A percentile compares a stretch with the other conserved stretches of the same genome.
phyloP scores from a whole-genome alignment of 2,888 invertebrate genomes.

The Cataglyphis altisquamis region DNA sequence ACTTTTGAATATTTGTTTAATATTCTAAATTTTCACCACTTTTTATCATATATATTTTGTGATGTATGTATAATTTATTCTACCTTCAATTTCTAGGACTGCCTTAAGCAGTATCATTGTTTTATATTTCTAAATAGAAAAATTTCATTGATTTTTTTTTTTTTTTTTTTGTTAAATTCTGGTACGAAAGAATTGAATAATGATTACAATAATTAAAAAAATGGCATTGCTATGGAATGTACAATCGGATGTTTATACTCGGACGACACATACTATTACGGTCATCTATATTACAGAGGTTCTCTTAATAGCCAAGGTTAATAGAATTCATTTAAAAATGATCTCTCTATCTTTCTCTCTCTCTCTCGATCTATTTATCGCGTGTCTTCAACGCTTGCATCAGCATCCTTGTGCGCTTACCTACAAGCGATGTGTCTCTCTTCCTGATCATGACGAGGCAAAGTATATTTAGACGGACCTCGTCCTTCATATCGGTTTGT shows the following conservation, averaged over 20 bases:
- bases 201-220: background rate
- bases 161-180: background rate
- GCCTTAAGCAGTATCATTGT: background rate
- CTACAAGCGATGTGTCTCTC: background rate
- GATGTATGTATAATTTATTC: constrained; percentile 2
- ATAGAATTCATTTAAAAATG: constrained; percentile 63
- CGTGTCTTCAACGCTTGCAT: constrained; percentile 61
- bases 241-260: constrained; percentile 1
- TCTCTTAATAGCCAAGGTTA: constrained; percentile 62
- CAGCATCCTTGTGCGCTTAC: constrained; percentile 37
- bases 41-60: background rate
- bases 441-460: constrained; percentile 38
- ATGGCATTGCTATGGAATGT: background rate
- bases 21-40: background rate
- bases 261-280: background rate
- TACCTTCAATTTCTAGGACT: background rate
- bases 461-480: constrained; percentile 13
- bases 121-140: background rate
- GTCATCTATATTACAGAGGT: background rate
- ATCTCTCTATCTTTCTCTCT: constrained; percentile 61
- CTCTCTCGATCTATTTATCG: constrained; percentile 37
- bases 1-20: background rate
- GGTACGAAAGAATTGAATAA: background rate
- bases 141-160: no score
- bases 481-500: constrained; percentile 73